Conservation (phyloP, 2,888 invertebrate genomes). For the Drosophila acutilabella region DNA sequence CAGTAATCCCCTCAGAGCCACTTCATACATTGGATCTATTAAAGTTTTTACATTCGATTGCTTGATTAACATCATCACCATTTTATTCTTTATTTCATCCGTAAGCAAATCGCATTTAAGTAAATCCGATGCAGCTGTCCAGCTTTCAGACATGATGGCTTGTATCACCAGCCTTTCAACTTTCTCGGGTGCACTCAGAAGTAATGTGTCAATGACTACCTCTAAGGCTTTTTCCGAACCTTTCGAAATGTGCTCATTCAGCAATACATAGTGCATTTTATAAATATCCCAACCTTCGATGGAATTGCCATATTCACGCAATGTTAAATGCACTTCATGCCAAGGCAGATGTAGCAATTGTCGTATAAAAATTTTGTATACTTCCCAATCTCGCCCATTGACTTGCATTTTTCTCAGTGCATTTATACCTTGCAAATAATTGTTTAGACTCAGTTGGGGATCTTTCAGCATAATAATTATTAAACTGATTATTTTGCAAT, state of each 20-base stretch:
- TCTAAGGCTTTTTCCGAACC: neutral
- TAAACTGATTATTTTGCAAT: conserved; percentile 51
- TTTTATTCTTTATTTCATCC: conserved; percentile 83
- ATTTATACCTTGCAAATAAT: conserved; percentile 70
- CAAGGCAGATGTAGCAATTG: conserved; percentile 51
- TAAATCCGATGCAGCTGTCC: neutral
- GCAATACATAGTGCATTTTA: neutral
- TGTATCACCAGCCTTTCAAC: neutral
- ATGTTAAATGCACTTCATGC: conserved; percentile 51
- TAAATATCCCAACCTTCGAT: neutral
- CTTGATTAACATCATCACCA: neutral
- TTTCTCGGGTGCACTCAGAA: neutral
- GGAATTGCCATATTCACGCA: neutral
- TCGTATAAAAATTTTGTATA: conserved; percentile 63
- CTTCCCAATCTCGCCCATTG: neutral
- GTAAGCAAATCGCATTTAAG: conserved; percentile 85
- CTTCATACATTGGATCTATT: conserved; percentile 82
- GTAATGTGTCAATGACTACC: neutral
- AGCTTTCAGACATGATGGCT: neutral
- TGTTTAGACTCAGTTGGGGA: conserved; percentile 67
- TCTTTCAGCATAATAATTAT: conserved; percentile 65
- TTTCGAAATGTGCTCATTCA: neutral
- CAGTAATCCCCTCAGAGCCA: conserved; percentile 88
- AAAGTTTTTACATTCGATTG: neutral
- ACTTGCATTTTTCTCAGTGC: neutral